Evolutionary conservation across 2,888 invertebrate species (phyloP), one percentile per base, ranked within the genome.

Genomic region (Dinocampus coccinellae): DNA sequence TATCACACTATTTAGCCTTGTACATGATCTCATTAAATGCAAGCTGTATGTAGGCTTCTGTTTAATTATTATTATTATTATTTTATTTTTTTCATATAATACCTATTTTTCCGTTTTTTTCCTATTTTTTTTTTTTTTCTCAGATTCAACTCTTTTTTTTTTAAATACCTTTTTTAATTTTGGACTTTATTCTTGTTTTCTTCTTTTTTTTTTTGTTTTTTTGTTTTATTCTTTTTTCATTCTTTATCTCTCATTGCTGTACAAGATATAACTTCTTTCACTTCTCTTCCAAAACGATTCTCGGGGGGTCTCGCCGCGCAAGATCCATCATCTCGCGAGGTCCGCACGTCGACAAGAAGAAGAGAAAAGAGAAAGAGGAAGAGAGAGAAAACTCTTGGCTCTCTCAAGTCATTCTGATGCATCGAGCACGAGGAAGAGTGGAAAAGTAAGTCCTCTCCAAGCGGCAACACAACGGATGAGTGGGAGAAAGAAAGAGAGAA

Each of bases 1-100:
- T 85, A 85, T 85, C 84, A 84, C 84, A 85, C 84, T 85, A 85
- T 69, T 69, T 84, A 83, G 81, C 83, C 83, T 83, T 83, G 83
- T 83, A 83, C 78, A 82, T 78, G 68, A 68, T 68, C 47, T 68
- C 68, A 47, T 62, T 69, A 69, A 69, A 69, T 69, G 69, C 69
- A 69, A 62, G 62, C 69, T 62, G 52, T 61, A 68, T 52, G 47
- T 68, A 68, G 68, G 68, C 68, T 68, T 33, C 26, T 47, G 26
- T 57, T 53, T 24, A 11, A 11, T 22, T 53, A 24, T 53, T 53
- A 13, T 53, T 53, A 1, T 53, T 10, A 24, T 22, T 53, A 7
- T 26, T 24, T 24, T 55, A 26, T 13, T 7, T 33, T 34, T 26
- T 58, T 22, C 9, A 24, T 55, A 11, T 16, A 9, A 11, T 20